phyloP scores from a whole-genome alignment of 1,140 invertebrate species.

The Neodiprion pinetum region DNA sequence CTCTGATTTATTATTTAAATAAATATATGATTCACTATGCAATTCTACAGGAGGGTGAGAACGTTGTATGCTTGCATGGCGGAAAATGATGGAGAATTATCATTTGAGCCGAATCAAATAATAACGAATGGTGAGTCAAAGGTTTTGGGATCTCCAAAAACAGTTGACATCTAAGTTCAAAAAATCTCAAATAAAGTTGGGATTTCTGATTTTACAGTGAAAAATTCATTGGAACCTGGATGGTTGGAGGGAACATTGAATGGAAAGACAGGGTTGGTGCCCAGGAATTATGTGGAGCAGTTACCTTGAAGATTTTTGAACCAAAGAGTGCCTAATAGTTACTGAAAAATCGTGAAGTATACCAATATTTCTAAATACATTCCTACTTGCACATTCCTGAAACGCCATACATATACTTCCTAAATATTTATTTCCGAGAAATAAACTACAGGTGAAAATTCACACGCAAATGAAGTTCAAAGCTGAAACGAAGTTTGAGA shows the following conservation, averaged over 20 bases:
- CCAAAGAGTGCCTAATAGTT: constrained; percentile 41
- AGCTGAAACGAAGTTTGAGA: constrained; percentile 22
- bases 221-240: constrained; percentile 90
- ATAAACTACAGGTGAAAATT: constrained; percentile 22
- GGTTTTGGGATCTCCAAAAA: not conserved
- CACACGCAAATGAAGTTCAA: constrained; percentile 22
- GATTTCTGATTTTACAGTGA: constrained; percentile 68
- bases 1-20: no score
- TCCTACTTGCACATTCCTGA: constrained; percentile 23
- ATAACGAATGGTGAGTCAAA: constrained; percentile 88
- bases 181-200: constrained; percentile 15
- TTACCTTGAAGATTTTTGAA: constrained; percentile 65
- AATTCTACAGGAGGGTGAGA: constrained; percentile 74
- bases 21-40: no score
- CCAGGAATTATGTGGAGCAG: constrained; percentile 96
- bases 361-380: constrained; percentile 15
- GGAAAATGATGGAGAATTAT: constrained; percentile 95
- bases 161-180: not conserved
- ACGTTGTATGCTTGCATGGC: constrained; percentile 95
- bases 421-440: constrained; percentile 28
- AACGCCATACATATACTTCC: constrained; percentile 13
- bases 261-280: constrained; percentile 92
- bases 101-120: constrained; percentile 98
- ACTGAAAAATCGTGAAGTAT: not conserved
- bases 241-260: constrained; percentile 96